These are phyloP conservation scores for Apodemia duryi DNA, from an alignment of 2,888 invertebrate species.

Conservation along the genomic window DNA sequence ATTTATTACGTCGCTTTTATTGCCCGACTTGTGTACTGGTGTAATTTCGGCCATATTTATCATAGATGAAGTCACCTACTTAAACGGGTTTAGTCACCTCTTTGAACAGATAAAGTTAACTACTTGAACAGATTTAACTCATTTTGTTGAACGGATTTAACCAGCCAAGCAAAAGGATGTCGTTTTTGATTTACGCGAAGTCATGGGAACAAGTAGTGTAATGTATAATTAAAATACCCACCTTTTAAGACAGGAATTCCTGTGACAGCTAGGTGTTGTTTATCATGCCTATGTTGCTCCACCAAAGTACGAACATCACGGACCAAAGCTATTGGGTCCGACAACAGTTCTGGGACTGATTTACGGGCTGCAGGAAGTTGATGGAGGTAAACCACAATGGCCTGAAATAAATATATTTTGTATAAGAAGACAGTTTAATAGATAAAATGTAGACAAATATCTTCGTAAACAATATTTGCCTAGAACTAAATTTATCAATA, in stretches of 20 bases:
- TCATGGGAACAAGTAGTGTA: too few relatives aligned
- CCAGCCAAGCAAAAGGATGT: too few relatives aligned
- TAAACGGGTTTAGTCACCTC: conserved; percentile 2
- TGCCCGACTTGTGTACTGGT: conserved; percentile 21
- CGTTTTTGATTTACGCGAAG: too few relatives aligned
- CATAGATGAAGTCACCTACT: conserved; percentile 17
- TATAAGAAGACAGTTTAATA: not conserved
- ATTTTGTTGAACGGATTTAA: too few relatives aligned
- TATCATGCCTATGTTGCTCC: conserved; percentile 92
- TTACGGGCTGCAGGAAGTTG: conserved; percentile 93
- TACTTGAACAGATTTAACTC: too few relatives aligned
- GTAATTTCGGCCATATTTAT: conserved; percentile 22
- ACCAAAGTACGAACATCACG: conserved; percentile 93
- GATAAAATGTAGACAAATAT: conserved; percentile 18
- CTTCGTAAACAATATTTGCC: too few relatives aligned
- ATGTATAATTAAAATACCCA: conserved; percentile 28
- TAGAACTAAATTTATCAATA: too few relatives aligned
- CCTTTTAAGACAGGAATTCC: conserved; percentile 87
- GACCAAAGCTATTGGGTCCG: conserved; percentile 93
- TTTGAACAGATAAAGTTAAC: too few relatives aligned
- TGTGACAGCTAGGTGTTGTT: conserved; percentile 89
- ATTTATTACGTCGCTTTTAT: conserved; percentile 9
- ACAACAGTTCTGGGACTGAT: conserved; percentile 93
- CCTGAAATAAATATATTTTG: conserved; percentile 54
- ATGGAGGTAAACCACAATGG: conserved; percentile 94